Percentiles rank a stretch among this genome's conserved stretches.
Conservation (phyloP, 2,113 vertebrate species). For the Thomomys bottae region DNA sequence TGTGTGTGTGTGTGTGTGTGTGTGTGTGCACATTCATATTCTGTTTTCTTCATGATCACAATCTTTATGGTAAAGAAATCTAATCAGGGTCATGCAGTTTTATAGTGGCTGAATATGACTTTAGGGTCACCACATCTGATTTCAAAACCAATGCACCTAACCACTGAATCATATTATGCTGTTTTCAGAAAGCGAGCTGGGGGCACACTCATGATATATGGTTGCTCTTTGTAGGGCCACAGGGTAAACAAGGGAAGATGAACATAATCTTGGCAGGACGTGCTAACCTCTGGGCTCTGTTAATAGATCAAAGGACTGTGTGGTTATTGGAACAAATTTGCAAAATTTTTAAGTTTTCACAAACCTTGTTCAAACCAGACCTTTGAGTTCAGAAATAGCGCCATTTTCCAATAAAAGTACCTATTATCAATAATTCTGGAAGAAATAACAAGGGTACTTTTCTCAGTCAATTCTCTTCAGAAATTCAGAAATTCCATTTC, state of each 20-base stretch:
- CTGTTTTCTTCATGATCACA: background rate
- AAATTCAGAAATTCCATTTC: conserved; percentile 28
- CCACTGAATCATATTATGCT: background rate
- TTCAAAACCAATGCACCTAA: background rate
- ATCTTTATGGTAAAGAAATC: background rate
- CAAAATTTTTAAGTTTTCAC: background rate
- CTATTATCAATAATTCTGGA: background rate
- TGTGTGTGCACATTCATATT: fast-evolving
- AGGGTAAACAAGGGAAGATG: background rate
- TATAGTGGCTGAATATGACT: background rate
- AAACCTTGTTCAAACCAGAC: background rate
- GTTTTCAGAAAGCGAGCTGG: background rate
- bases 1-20: background rate
- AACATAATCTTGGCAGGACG: background rate
- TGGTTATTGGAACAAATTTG: background rate
- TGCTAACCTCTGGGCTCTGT: background rate
- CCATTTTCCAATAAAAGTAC: background rate
- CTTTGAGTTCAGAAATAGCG: conserved; percentile 13
- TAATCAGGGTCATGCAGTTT: background rate
- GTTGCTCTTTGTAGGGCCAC: background rate
- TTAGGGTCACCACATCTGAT: background rate
- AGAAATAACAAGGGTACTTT: background rate
- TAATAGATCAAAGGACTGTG: background rate
- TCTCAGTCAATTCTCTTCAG: background rate
- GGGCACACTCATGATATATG: background rate